A percentile compares a stretch with the other conserved stretches of the same genome.
phyloP scores from a whole-genome alignment of 1,140 invertebrate species.

The Drosophila nikananu region DNA sequence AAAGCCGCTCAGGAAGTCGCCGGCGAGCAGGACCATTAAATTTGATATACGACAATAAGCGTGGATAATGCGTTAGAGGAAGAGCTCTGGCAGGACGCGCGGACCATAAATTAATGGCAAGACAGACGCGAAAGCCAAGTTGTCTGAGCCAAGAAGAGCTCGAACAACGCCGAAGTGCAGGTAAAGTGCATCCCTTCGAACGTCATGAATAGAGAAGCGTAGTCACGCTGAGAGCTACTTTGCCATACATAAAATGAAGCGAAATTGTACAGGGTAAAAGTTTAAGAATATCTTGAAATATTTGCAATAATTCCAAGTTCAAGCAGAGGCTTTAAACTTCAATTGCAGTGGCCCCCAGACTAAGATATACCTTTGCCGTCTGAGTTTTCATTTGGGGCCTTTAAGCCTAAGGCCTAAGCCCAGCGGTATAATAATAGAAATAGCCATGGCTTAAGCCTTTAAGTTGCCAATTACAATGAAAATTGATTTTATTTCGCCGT shows the following conservation, averaged over 20 bases:
- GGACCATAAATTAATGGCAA: constrained; percentile 50
- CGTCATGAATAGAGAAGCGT: background rate
- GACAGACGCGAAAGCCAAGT: constrained; percentile 12
- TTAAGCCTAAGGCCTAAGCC: constrained; percentile 21
- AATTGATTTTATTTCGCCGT: constrained; percentile 79
- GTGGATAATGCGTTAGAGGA: constrained; percentile 65
- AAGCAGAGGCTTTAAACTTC: background rate
- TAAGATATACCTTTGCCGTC: background rate
- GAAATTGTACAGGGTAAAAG: background rate
- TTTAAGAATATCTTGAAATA: too few species aligned
- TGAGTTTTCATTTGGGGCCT: background rate
- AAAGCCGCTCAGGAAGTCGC: constrained; percentile 64
- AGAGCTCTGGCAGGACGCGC: constrained; percentile 15
- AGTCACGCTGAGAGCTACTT: background rate
- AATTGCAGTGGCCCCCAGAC: background rate
- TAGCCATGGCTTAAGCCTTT: constrained; percentile 66
- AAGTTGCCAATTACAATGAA: constrained; percentile 81
- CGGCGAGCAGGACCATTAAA: constrained; percentile 67
- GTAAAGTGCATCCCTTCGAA: constrained; percentile 34
- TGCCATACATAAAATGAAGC: background rate
- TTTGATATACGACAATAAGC: constrained; percentile 82
- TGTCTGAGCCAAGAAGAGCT: constrained; percentile 19
- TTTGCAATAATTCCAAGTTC: background rate
- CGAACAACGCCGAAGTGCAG: constrained; percentile 39
- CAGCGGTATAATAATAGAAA: constrained; percentile 60